phyloP scores from a whole-genome alignment of 2,888 invertebrate genomes.

The Pachymerium ferrugineum region DNA sequence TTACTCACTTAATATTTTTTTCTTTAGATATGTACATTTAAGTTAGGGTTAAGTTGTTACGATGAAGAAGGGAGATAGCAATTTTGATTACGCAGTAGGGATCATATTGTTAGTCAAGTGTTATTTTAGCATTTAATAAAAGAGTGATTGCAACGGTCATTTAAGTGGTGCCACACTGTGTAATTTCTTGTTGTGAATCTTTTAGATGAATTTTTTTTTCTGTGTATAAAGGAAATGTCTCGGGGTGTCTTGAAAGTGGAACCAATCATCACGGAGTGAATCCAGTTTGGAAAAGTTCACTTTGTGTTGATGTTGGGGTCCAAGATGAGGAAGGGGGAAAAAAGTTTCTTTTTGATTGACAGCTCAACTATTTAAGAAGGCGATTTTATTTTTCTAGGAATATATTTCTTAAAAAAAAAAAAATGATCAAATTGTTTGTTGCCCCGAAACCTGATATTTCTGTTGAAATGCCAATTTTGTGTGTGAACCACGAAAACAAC shows the following conservation, averaged over 20 bases:
- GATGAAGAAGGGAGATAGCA: too few relatives aligned
- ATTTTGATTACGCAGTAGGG: too few relatives aligned
- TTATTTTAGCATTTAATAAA: slow-evolving; percentile 9
- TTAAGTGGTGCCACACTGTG: slow-evolving; percentile 14
- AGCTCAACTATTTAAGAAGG: not conserved
- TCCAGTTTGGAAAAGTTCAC: slow-evolving; percentile 18
- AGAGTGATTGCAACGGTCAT: slow-evolving; percentile 9
- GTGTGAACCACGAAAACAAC: slow-evolving; percentile 16
- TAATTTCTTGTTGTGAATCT: slow-evolving; percentile 4
- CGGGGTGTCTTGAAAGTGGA: slow-evolving; percentile 21
- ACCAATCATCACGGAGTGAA: slow-evolving; percentile 9
- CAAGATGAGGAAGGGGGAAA: not conserved
- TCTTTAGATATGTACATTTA: not conserved
- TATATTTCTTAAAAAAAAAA: not conserved
- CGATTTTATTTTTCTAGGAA: not conserved
- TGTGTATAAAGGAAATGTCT: not conserved
- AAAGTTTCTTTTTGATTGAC: not conserved
- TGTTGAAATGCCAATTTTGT: not conserved
- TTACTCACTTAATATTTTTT: not conserved
- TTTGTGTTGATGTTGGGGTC: not conserved
- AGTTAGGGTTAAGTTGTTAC: not conserved
- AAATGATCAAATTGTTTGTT: not conserved
- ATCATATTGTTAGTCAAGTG: too few relatives aligned
- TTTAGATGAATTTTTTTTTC: not conserved
- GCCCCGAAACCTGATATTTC: not conserved